phyloP scores from a whole-genome alignment of 2,113 vertebrate genomes.

The Macaca mulatta region DNA sequence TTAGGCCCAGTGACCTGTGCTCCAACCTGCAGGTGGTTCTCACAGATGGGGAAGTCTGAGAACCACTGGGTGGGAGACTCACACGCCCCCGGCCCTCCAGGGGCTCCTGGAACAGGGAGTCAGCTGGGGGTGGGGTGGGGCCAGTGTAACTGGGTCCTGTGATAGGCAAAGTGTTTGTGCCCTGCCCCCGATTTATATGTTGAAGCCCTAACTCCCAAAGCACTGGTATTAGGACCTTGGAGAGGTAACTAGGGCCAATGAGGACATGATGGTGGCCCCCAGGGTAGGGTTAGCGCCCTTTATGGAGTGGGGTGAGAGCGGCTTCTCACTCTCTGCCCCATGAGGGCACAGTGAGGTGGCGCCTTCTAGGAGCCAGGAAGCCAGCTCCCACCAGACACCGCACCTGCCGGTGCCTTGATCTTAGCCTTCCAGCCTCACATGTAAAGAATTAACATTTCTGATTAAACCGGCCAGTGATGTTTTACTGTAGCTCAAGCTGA shows the following conservation, averaged over 20 bases:
- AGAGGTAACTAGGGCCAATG: too few species aligned
- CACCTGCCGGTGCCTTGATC: neutral
- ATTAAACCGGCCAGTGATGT: neutral
- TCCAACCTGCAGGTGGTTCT: neutral
- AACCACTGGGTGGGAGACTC: neutral
- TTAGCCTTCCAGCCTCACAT: neutral
- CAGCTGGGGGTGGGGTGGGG: neutral
- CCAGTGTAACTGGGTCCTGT: neutral
- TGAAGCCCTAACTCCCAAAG: neutral
- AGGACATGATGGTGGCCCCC: neutral
- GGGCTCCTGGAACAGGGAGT: neutral
- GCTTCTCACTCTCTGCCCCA: neutral
- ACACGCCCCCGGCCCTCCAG: neutral
- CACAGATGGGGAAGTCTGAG: neutral
- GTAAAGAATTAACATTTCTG: neutral
- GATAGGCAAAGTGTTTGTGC: neutral
- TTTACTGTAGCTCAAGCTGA: neutral
- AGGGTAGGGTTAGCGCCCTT: too few species aligned
- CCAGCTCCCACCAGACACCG: fast-evolving
- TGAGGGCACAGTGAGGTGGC: neutral
- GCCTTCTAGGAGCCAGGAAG: neutral
- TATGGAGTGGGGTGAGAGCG: fast-evolving
- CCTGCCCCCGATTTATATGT: neutral
- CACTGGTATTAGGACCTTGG: too few species aligned
- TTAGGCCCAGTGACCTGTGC: neutral